These are phyloP conservation scores for Spodoptera exigua DNA, from an alignment of 2,888 invertebrate species.

Conservation along the genomic window DNA sequence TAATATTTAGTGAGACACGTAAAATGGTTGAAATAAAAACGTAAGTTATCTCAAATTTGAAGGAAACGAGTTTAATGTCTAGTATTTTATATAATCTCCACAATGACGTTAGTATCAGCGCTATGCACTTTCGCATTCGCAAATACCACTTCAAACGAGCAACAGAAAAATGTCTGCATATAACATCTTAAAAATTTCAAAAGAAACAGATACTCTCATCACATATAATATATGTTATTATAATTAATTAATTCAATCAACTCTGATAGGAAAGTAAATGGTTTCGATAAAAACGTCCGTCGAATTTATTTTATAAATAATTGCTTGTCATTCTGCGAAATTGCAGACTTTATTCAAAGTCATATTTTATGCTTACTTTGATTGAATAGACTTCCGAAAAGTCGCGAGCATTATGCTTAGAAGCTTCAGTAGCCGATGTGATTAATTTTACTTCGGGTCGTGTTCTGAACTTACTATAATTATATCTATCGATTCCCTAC, in stretches of 20 bases:
- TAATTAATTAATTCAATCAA: conserved; percentile 42
- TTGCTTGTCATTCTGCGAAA: conserved; percentile 40
- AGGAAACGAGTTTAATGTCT: no score
- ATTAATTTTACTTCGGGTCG: no score
- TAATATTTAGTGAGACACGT: no score
- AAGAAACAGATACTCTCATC: conserved; percentile 19
- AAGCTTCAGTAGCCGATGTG: no score
- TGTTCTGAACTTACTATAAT: no score
- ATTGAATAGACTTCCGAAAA: conserved; percentile 5
- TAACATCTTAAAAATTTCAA: conserved; percentile 17
- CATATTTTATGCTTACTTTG: conserved; percentile 3
- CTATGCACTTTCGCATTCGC: not conserved
- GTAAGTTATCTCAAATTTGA: no score
- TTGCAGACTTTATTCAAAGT: conserved; percentile 10
- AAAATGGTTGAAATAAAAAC: no score
- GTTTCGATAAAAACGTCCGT: conserved; percentile 16
- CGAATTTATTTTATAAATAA: conserved; percentile 31
- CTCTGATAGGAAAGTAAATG: conserved; percentile 37
- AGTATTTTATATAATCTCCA: no score
- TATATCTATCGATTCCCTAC: no score
- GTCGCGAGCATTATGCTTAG: not conserved
- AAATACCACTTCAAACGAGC: conserved; percentile 4
- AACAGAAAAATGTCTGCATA: conserved; percentile 15
- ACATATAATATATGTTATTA: conserved; percentile 25
- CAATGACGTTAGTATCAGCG: no score